Conservation (phyloP, 2,888 invertebrate species). For the Standfussiana lucernea region DNA sequence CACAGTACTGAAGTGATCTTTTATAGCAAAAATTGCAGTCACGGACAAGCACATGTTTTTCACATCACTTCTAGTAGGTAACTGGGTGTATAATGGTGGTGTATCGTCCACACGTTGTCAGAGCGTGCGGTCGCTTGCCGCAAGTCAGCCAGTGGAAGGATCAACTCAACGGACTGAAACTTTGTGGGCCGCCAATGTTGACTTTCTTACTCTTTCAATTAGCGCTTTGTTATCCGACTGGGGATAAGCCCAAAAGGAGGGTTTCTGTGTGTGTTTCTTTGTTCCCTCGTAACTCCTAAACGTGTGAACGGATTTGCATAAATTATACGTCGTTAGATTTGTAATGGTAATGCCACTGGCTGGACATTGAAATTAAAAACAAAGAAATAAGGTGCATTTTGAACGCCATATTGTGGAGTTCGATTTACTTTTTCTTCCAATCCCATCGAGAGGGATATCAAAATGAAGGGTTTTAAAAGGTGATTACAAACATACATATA, state of each 20-base stretch:
- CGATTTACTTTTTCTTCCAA: background rate
- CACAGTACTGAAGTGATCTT: background rate
- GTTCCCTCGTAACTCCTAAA: background rate
- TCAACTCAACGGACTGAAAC: conserved; percentile 61
- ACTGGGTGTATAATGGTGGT: background rate
- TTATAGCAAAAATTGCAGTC: background rate
- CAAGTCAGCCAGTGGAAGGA: conserved; percentile 59
- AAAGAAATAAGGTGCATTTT: no score
- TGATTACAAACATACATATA: no score
- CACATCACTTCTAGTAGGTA: conserved; percentile 25
- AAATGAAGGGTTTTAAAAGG: no score
- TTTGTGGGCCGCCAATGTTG: conserved; percentile 48
- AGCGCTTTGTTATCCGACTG: background rate
- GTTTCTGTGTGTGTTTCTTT: background rate
- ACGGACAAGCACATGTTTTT: background rate
- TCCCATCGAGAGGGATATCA: background rate
- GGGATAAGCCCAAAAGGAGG: background rate
- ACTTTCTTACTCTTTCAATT: conserved; percentile 42
- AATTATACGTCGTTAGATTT: no score
- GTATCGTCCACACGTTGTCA: conserved; percentile 54
- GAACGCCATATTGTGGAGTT: no score
- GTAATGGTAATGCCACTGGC: no score
- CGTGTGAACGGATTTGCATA: background rate
- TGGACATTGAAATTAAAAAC: no score
- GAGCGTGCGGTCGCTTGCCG: conserved; percentile 55